A percentile compares a stretch with the other conserved stretches of the same genome.
Evolutionary conservation across 2,888 invertebrate genomes (phyloP).

Genomic region (Schrankia costaestrigalis): DNA sequence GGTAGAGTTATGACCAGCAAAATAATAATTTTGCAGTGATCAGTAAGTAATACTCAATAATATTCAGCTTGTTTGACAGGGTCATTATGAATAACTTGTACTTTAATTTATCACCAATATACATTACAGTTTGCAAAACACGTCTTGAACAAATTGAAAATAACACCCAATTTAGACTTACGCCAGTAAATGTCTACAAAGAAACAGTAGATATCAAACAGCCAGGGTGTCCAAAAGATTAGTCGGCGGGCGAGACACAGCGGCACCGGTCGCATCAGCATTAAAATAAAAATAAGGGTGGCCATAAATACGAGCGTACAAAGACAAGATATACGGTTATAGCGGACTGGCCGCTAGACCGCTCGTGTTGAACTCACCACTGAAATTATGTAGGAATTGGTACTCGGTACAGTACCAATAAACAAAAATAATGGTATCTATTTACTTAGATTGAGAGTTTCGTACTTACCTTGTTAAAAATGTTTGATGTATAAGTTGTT

Average conservation of each 20-base stretch:
- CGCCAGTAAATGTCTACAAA: constrained; percentile 13
- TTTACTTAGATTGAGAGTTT: constrained; percentile 24
- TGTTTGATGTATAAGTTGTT: too few relatives aligned
- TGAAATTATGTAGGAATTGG: constrained; percentile 39
- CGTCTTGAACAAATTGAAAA: too few relatives aligned
- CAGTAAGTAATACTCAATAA: too few relatives aligned
- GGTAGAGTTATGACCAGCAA: too few relatives aligned
- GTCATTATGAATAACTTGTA: too few relatives aligned
- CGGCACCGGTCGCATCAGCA: constrained; percentile 78
- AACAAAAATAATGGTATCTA: constrained; percentile 37
- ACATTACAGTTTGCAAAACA: too few relatives aligned
- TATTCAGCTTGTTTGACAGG: too few relatives aligned
- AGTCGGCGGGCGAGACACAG: constrained; percentile 63
- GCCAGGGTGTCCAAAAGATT: constrained; percentile 54
- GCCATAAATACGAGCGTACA: constrained; percentile 72
- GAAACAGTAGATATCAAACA: constrained; percentile 16
- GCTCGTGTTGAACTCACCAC: constrained; percentile 39
- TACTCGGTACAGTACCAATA: constrained; percentile 29
- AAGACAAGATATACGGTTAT: constrained; percentile 80
- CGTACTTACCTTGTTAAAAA: constrained; percentile 15
- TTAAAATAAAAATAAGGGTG: constrained; percentile 80
- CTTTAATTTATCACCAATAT: too few relatives aligned
- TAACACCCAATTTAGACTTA: too few relatives aligned
- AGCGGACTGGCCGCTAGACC: constrained; percentile 57
- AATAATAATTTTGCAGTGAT: too few relatives aligned